Evolutionary conservation across 2,797 vertebrate species (phyloP), one percentile per base, ranked within the genome.

Genomic region (Gephyroberyx darwinii): DNA sequence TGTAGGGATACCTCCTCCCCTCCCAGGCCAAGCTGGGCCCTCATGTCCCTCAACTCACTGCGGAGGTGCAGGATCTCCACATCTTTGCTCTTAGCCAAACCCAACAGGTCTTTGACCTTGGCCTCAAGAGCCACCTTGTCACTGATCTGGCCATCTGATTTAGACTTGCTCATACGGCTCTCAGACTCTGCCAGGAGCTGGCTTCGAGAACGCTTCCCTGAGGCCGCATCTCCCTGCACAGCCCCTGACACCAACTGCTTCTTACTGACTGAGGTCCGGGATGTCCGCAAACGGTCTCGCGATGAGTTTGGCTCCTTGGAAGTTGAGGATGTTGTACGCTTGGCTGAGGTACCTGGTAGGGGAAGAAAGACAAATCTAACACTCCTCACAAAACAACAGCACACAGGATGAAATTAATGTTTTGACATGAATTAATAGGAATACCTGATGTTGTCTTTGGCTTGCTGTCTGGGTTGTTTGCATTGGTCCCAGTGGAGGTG

Each of bases 91-190:
- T 97, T 96, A 1, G 97, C 96, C 71, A 98, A 68, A 0, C 95
- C 94, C 80, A 98, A 79, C 8, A 99, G 93, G 82, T 98, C 97
- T 0, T 96, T 96, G 16, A 98, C 96, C 86, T 96, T 96, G 33
- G 95, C 90, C 86, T 99, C 96, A 84, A 99, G 65, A 0, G 94
- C 96, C 58, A 95, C 95, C 80, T 95, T 96, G 91, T 98, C 96
- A 7, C 93, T 97, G 86, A 98, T 96, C 83, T 97, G 96, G 26
- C 95, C 94, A 73, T 98, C 98, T 0, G 97, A 98, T 75, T 97
- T 97, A 4, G 96, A 98, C 86, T 98, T 98, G 93, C 95, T 96
- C 95, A 97, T 97, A 0, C 96, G 96, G 63, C 95, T 67, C 0
- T 98, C 96, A 0, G 94, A 86, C 3, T 98, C 96, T 0, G 90